These are phyloP conservation scores for Drosophila ficusphila DNA, from an alignment of 1,140 invertebrate genomes.

Conservation along the genomic window DNA sequence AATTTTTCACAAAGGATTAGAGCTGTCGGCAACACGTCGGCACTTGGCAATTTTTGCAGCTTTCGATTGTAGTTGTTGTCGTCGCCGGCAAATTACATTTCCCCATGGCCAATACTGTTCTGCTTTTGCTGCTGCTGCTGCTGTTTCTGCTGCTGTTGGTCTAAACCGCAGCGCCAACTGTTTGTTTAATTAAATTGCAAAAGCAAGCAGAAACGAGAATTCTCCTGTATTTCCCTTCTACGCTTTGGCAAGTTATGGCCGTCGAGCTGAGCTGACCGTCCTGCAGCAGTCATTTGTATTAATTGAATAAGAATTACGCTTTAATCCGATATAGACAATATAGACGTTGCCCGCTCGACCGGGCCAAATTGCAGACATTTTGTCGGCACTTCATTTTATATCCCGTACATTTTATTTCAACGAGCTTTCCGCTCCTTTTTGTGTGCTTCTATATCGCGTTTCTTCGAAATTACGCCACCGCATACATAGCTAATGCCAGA, in stretches of 20 bases:
- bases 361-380: conserved; percentile 60
- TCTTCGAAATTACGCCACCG: conserved; percentile 56
- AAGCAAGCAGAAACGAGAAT: conserved; percentile 32
- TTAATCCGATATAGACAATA: conserved; percentile 66
- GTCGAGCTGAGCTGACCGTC: conserved; percentile 30
- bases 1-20: conserved; percentile 81
- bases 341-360: conserved; percentile 5
- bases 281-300: conserved; percentile 59
- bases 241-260: conserved; percentile 45
- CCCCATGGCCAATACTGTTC: conserved; percentile 54
- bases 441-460: conserved; percentile 64
- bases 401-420: conserved; percentile 52
- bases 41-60: conserved; percentile 59
- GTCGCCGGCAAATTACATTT: conserved; percentile 68
- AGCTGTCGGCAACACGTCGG: conserved; percentile 74
- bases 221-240: neutral
- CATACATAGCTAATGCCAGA: conserved; percentile 28
- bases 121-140: conserved; percentile 8
- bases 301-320: conserved; percentile 71
- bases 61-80: conserved; percentile 41
- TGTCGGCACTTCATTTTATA: conserved; percentile 68
- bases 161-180: conserved; percentile 65
- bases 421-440: conserved; percentile 39
- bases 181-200: conserved; percentile 81
- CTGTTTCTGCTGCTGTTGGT: conserved; percentile 28